These are phyloP conservation scores for Spatulosminthurus flaviceps DNA, from an alignment of 2,888 invertebrate genomes.

Conservation along the genomic window DNA sequence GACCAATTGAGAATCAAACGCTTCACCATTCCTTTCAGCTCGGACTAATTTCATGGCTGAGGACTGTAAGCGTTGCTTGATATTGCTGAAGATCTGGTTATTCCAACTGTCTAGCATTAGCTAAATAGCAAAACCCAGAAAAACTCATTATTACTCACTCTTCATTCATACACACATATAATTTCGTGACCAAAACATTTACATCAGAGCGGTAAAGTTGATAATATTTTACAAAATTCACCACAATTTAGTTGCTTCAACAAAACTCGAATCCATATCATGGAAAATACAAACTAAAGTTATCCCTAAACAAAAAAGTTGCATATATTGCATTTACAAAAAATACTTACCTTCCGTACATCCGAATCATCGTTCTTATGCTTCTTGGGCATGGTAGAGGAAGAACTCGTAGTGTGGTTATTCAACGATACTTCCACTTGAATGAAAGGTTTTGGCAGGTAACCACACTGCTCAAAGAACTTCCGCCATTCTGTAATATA, in stretches of 20 bases:
- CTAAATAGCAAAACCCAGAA: slow-evolving; percentile 68
- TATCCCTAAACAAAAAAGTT: too few species aligned
- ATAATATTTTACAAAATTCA: too few species aligned
- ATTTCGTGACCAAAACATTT: slow-evolving; percentile 10
- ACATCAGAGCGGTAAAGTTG: not conserved
- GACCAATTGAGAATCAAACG: slow-evolving; percentile 96
- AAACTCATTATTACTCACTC: too few species aligned
- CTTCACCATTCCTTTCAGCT: slow-evolving; percentile 96
- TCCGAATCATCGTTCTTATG: slow-evolving; percentile 83
- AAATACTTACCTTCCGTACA: slow-evolving; percentile 81
- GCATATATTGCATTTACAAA: too few species aligned
- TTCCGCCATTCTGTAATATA: slow-evolving; percentile 99
- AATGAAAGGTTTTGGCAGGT: slow-evolving; percentile 93
- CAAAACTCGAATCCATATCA: too few species aligned
- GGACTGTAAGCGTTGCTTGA: slow-evolving; percentile 89
- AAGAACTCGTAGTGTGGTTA: slow-evolving; percentile 73
- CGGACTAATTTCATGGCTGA: slow-evolving; percentile 98
- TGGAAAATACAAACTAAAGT: too few species aligned
- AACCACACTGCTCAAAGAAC: slow-evolving; percentile 97
- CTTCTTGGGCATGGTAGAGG: slow-evolving; percentile 70
- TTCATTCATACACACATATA: too few species aligned
- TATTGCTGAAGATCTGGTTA: slow-evolving; percentile 93
- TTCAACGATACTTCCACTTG: slow-evolving; percentile 85
- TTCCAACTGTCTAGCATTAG: slow-evolving; percentile 99
- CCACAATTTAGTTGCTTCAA: too few species aligned